Percentiles rank a stretch among this genome's conserved stretches.
Evolutionary conservation across 2,797 vertebrate genomes (phyloP).

Genomic region (Semaprochilodus insignis): DNA sequence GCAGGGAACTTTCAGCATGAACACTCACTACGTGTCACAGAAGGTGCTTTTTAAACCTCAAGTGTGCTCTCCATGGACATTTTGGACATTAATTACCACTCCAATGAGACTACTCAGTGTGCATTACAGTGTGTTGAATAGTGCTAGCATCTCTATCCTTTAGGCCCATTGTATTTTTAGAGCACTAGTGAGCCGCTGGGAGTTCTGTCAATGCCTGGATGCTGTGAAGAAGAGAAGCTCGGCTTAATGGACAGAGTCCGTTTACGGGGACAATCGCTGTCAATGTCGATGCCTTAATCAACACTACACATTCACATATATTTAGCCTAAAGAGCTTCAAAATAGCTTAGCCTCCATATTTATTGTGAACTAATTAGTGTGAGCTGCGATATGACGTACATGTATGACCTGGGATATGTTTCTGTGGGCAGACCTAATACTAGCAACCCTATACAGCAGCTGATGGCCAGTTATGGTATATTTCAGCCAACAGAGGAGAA

Average conservation of each 20-base stretch:
- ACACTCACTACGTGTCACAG: not conserved
- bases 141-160: constrained; percentile 24
- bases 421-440: not conserved
- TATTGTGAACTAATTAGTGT: not conserved
- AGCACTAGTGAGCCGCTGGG: constrained; percentile 15
- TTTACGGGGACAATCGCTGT: constrained; percentile 41
- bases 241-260: constrained; percentile 38
- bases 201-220: constrained; percentile 19
- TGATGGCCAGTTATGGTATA: not conserved
- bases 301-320: constrained; percentile 1
- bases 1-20: constrained; percentile 1
- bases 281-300: constrained; percentile 37
- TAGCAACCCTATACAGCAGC: not conserved
- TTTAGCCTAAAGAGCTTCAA: constrained; percentile 18
- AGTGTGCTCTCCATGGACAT: constrained; percentile 23
- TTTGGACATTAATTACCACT: constrained; percentile 24
- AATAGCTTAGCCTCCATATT: not conserved
- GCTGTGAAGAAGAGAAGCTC: constrained; percentile 29
- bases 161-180: constrained; percentile 46
- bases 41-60: constrained; percentile 15
- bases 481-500: not conserved
- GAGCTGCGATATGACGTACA: not conserved
- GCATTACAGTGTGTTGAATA: constrained; percentile 18
- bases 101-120: constrained; percentile 1
- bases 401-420: not conserved